Conservation (phyloP, 2,113 vertebrate species). For the Urocynchramus pylzowi region DNA sequence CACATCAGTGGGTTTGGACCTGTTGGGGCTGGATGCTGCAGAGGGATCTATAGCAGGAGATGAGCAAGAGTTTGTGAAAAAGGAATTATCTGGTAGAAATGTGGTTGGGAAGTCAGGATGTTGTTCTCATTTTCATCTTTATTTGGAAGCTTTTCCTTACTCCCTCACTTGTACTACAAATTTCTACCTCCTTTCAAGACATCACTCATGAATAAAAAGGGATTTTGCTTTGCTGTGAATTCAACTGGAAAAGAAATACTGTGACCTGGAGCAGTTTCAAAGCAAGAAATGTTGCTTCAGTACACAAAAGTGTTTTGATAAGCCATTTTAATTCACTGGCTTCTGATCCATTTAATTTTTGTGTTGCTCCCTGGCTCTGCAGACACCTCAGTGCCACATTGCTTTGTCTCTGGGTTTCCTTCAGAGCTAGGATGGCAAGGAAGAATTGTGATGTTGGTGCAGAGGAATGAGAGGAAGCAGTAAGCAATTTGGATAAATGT, state of each 20-base stretch:
- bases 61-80: not conserved
- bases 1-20: not conserved
- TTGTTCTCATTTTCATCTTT: not conserved
- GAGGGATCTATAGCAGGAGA: not conserved
- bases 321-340: not conserved
- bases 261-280: not conserved
- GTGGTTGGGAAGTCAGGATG: not conserved
- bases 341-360: not conserved
- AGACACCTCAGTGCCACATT: not conserved
- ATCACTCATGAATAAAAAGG: not conserved
- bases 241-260: not conserved
- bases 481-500: not conserved
- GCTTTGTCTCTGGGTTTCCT: not conserved
- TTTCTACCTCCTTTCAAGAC: not conserved
- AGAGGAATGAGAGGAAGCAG: not conserved
- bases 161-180: not conserved
- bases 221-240: not conserved
- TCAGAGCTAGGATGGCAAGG: not conserved
- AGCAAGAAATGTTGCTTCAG: not conserved
- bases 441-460: not conserved
- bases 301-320: not conserved
- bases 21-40: not conserved
- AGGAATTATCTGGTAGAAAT: not conserved
- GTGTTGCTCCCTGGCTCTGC: not conserved
- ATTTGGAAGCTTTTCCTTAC: not conserved